Conservation (phyloP, 37 sponge, comb jelly and placozoan species). For the Axinella damicornis region DNA sequence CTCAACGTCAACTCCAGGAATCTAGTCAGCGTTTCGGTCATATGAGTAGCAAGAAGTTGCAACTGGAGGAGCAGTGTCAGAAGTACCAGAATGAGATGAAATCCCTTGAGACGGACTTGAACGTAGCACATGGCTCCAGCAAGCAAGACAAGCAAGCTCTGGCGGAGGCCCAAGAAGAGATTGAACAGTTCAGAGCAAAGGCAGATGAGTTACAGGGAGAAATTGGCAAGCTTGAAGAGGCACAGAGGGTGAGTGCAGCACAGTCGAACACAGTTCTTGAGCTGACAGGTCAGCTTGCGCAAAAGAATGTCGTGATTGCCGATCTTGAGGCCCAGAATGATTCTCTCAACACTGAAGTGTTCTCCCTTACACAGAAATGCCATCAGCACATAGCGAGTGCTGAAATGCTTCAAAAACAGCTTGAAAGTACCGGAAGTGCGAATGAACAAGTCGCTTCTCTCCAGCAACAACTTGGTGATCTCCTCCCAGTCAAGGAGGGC, state of each 20-base stretch:
- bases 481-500: not conserved
- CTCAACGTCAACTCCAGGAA: constrained; percentile 37
- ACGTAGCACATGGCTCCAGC: constrained; percentile 32
- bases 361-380: constrained; percentile 22
- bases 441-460: constrained; percentile 21
- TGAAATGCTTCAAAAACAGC: constrained; percentile 25
- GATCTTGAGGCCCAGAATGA: constrained; percentile 21
- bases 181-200: constrained; percentile 4
- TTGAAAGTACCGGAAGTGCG: constrained; percentile 31
- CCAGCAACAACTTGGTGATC: constrained; percentile 17
- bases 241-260: not conserved
- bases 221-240: not conserved
- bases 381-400: not conserved
- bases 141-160: constrained; percentile 11
- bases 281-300: constrained; percentile 22
- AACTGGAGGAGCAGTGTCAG: constrained; percentile 25
- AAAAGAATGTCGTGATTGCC: constrained; percentile 37
- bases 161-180: not conserved
- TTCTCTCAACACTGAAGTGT: constrained; percentile 39
- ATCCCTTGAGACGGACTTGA: constrained; percentile 36
- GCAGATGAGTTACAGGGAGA: constrained; percentile 15
- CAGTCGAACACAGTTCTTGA: not conserved
- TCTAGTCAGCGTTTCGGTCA: not conserved
- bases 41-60: not conserved
- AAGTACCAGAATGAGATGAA: constrained; percentile 24